phyloP scores from a whole-genome alignment of 2,797 vertebrate genomes.

The Sebastes nivosus region DNA sequence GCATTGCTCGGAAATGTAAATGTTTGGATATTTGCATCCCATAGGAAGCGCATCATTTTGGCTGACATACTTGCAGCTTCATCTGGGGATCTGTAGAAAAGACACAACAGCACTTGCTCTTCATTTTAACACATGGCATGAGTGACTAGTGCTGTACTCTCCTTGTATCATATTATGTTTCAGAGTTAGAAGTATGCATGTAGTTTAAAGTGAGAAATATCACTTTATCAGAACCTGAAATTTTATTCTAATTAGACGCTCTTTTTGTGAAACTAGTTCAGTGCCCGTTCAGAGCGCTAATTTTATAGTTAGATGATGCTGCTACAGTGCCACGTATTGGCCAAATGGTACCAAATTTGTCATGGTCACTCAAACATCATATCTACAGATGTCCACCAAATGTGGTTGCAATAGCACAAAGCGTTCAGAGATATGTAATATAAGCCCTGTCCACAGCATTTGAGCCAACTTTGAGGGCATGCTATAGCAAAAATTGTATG shows the following conservation, averaged over 20 bases:
- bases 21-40: conserved; percentile 17
- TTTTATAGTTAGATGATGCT: no score
- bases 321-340: no score
- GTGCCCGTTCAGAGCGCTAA: no score
- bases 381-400: no score
- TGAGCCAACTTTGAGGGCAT: no score
- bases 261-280: no score
- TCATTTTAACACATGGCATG: conserved; percentile 1
- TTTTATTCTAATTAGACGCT: not conserved
- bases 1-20: conserved; percentile 32
- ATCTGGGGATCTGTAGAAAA: not conserved
- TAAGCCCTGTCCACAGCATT: no score
- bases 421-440: no score
- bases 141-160: not conserved
- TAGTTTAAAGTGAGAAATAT: not conserved
- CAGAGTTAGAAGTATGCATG: not conserved
- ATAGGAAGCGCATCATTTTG: not conserved
- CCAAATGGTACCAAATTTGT: no score
- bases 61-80: not conserved
- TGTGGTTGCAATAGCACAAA: no score
- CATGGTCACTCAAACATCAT: no score
- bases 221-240: not conserved
- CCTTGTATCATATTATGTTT: not conserved
- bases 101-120: not conserved
- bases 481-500: no score